Conservation (phyloP, 37 sponge, comb jelly and placozoan genomes). For the Cliona cf. orientalis region DNA sequence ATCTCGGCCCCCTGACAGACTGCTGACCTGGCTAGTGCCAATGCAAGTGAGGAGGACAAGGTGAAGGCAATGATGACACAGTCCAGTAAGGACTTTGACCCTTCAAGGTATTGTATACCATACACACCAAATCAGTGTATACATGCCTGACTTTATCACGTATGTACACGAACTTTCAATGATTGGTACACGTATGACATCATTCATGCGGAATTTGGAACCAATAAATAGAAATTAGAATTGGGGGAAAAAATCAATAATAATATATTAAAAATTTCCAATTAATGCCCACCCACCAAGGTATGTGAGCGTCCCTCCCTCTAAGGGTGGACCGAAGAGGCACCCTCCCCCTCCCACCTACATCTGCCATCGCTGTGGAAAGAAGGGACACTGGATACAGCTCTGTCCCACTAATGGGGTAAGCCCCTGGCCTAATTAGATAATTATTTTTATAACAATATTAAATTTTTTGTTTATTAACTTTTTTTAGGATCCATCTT, state of each 20-base stretch:
- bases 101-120: constrained; percentile 59
- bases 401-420: constrained; percentile 94
- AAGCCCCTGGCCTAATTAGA: not conserved
- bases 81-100: constrained; percentile 65
- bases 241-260: no score
- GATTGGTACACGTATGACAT: no score
- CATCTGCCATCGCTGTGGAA: constrained; percentile 85
- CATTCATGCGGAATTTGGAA: no score
- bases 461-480: not conserved
- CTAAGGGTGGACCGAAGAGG: constrained; percentile 7
- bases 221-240: no score
- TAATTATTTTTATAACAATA: not conserved
- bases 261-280: no score
- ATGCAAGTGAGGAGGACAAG: constrained; percentile 92
- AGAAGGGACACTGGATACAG: constrained; percentile 87
- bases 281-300: no score
- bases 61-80: constrained; percentile 90
- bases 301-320: constrained; percentile 7
- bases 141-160: no score
- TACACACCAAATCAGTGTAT: no score
- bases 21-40: constrained; percentile 70
- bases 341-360: constrained; percentile 82
- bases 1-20: constrained; percentile 52
- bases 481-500: constrained; percentile 55
- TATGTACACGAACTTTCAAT: no score